These are phyloP conservation scores for Pluvianellus socialis DNA, from an alignment of 2,113 vertebrate genomes.

Conservation along the genomic window DNA sequence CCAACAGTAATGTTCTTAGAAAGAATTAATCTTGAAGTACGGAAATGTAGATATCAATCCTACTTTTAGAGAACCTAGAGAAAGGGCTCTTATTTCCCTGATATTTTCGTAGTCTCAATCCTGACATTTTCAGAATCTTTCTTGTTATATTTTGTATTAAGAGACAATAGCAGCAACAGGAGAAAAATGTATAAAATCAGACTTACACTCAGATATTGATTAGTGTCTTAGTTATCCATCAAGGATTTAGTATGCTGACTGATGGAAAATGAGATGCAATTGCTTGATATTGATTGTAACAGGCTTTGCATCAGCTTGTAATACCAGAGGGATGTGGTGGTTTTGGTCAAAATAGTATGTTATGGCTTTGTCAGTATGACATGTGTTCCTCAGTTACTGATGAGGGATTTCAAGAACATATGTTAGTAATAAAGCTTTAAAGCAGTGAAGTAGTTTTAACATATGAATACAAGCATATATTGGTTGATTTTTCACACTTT, in stretches of 20 bases:
- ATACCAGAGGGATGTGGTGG: neutral
- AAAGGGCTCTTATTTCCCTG: neutral
- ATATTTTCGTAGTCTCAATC: neutral
- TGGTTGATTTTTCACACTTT: neutral
- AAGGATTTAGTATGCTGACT: constrained; percentile 23
- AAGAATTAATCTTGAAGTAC: neutral
- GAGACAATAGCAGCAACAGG: neutral
- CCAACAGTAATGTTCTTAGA: neutral
- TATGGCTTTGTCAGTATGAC: neutral
- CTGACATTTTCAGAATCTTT: neutral
- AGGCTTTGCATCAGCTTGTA: constrained; percentile 24
- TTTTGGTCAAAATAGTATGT: neutral
- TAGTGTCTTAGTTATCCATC: constrained; percentile 42
- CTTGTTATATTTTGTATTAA: neutral
- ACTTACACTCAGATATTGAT: constrained; percentile 39
- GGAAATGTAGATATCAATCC: neutral
- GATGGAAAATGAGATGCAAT: constrained; percentile 47
- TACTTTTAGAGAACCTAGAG: neutral
- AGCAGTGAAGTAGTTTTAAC: neutral
- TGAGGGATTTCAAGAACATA: neutral
- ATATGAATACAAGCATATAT: neutral
- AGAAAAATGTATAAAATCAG: constrained; percentile 2
- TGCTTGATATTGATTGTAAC: constrained; percentile 42
- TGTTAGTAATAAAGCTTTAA: neutral
- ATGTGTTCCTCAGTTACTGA: neutral